A percentile compares a stretch with the other conserved stretches of the same genome.
phyloP scores from a whole-genome alignment of 2,113 vertebrate species.

The Tetrao urogallus region DNA sequence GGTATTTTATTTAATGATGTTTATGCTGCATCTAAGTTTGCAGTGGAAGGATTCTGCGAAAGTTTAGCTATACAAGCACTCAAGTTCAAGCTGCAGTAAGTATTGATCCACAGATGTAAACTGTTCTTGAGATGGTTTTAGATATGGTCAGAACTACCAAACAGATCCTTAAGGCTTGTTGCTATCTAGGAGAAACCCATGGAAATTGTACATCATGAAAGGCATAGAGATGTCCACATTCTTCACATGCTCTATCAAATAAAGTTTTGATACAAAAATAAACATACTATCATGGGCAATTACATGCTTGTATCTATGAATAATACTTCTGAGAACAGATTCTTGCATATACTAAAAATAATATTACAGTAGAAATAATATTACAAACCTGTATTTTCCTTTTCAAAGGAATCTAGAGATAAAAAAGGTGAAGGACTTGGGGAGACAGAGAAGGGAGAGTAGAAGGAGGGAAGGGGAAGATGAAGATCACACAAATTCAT shows the following conservation, averaged over 20 bases:
- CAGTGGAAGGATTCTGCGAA: slow-evolving; percentile 90
- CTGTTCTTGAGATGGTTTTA: background rate
- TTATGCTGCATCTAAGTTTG: slow-evolving; percentile 90
- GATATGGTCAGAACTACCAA: background rate
- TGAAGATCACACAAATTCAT: background rate
- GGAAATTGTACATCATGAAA: background rate
- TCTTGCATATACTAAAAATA: background rate
- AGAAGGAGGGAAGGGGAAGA: background rate
- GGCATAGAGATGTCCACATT: background rate
- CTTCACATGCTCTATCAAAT: background rate
- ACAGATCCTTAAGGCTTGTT: background rate
- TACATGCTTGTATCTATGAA: background rate
- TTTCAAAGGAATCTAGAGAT: background rate
- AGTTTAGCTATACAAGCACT: slow-evolving; percentile 88
- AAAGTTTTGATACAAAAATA: background rate
- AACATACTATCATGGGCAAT: background rate
- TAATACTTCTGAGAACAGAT: background rate
- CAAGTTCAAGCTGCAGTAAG: slow-evolving; percentile 89
- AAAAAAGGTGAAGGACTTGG: background rate
- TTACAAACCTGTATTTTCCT: background rate
- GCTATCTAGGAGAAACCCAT: background rate
- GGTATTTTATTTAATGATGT: slow-evolving; percentile 91
- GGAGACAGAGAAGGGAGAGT: background rate
- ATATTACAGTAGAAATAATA: background rate
- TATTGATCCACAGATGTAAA: slow-evolving; percentile 4